Percentiles rank a stretch among this genome's conserved stretches.
Conservation (phyloP, 1,140 invertebrate species). For the Armadillidium nasatum region DNA sequence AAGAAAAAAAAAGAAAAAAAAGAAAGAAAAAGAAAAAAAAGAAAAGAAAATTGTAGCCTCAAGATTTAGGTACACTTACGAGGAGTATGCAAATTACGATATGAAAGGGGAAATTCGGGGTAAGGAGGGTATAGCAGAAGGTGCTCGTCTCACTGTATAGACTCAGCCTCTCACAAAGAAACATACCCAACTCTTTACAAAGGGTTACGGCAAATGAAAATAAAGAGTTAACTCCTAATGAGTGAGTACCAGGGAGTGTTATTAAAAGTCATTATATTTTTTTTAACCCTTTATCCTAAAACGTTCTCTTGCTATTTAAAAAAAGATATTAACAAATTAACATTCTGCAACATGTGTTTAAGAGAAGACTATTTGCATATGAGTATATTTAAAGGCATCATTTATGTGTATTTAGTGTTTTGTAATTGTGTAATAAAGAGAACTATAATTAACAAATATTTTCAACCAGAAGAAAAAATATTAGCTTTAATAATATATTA, state of each 20-base stretch:
- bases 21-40: too few relatives aligned
- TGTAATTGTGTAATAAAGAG: too few relatives aligned
- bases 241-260: background rate
- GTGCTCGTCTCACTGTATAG: too few relatives aligned
- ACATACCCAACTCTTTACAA: background rate
- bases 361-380: too few relatives aligned
- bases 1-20: too few relatives aligned
- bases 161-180: too few relatives aligned
- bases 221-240: constrained; percentile 7
- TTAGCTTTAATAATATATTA: background rate
- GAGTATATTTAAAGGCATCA: background rate
- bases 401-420: background rate
- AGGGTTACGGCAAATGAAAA: background rate
- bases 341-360: too few relatives aligned
- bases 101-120: background rate
- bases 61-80: background rate
- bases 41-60: background rate
- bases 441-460: too few relatives aligned
- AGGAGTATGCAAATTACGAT: background rate
- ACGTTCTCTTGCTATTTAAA: too few relatives aligned
- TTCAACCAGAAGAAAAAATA: too few relatives aligned
- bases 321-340: too few relatives aligned
- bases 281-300: background rate
- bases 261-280: background rate
- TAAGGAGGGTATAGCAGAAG: background rate